Evolutionary conservation across 2,113 vertebrate genomes (phyloP).

Genomic region (Oceanites oceanicus): DNA sequence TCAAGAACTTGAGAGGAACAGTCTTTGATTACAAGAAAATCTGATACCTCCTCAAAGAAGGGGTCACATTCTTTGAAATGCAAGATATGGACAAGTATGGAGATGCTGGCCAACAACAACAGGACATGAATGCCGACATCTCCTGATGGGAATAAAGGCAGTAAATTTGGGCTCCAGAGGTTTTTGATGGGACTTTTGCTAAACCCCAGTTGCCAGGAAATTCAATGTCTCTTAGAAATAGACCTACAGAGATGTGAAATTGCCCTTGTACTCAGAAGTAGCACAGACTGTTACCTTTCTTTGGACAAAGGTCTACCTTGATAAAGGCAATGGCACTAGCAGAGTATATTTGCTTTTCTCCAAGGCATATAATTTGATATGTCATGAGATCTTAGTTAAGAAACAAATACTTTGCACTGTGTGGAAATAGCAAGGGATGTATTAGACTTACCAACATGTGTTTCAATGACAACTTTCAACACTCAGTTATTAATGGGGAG

Average conservation of each 20-base stretch:
- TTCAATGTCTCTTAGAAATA: neutral
- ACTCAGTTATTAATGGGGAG: neutral
- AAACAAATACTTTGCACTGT: neutral
- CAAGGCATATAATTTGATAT: neutral
- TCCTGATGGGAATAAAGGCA: neutral
- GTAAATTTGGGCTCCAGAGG: neutral
- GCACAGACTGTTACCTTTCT: neutral
- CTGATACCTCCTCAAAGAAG: constrained; percentile 30
- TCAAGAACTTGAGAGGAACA: neutral
- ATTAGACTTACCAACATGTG: neutral
- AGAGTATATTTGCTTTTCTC: neutral
- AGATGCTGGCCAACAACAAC: constrained; percentile 35
- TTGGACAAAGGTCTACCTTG: neutral
- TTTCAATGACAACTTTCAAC: neutral
- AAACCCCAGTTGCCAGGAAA: neutral
- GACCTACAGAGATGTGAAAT: neutral
- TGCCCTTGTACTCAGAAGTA: neutral
- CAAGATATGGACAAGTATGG: neutral
- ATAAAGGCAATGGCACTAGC: neutral
- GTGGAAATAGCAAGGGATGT: neutral
- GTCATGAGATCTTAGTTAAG: neutral
- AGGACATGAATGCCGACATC: neutral
- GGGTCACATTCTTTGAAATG: constrained; percentile 32
- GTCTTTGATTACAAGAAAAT: constrained; percentile 44
- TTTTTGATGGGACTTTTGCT: constrained; percentile 1